These are phyloP conservation scores for Dryobotodes eremita DNA, from an alignment of 2,888 invertebrate species.

Conservation along the genomic window DNA sequence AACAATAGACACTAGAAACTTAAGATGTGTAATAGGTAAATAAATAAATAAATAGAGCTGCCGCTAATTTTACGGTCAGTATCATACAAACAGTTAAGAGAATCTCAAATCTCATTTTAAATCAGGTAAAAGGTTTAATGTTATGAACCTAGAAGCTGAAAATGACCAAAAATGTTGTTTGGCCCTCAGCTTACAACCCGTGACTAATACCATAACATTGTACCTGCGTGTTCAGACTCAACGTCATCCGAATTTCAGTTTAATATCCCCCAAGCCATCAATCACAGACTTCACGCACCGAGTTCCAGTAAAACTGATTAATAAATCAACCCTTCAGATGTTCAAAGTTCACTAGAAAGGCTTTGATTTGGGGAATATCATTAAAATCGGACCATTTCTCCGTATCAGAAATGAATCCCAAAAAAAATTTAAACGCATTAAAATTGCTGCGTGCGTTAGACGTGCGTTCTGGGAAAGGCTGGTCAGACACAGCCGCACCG, in stretches of 20 bases:
- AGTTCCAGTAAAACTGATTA: slow-evolving; percentile 45
- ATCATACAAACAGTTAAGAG: background rate
- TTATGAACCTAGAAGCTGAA: background rate
- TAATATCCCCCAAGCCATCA: slow-evolving; percentile 31
- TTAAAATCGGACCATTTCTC: slow-evolving; percentile 60
- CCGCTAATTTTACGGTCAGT: background rate
- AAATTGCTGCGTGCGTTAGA: slow-evolving; percentile 48
- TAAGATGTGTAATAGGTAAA: background rate
- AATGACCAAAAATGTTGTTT: background rate
- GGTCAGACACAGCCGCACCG: slow-evolving; percentile 7
- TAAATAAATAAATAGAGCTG: background rate
- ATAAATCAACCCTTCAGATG: slow-evolving; percentile 52
- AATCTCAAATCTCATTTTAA: background rate
- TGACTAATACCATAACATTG: slow-evolving; percentile 34
- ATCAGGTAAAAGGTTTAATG: background rate
- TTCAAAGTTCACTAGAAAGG: slow-evolving; percentile 8
- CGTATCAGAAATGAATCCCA: slow-evolving; percentile 54
- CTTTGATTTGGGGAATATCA: slow-evolving; percentile 36
- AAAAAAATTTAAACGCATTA: slow-evolving; percentile 25
- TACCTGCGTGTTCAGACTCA: slow-evolving; percentile 13
- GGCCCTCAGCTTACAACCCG: background rate
- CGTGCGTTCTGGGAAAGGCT: slow-evolving; percentile 54
- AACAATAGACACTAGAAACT: no score
- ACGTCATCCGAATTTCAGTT: slow-evolving; percentile 18
- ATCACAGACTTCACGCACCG: slow-evolving; percentile 19